phyloP scores from a whole-genome alignment of 30 jellyfish, hydroid and myxozoan genomes.

The Turritopsis dohrnii region DNA sequence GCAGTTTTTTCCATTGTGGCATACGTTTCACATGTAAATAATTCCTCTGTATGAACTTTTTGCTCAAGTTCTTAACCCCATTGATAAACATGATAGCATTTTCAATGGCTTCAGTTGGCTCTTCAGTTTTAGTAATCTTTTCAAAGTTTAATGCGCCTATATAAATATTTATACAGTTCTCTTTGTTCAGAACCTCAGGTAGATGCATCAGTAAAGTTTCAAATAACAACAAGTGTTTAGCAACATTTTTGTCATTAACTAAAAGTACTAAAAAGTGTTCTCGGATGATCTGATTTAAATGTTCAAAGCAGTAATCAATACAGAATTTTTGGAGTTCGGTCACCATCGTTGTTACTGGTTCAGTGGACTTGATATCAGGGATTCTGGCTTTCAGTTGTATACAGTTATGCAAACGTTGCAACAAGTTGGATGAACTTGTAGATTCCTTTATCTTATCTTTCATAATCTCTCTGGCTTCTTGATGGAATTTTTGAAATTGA shows the following conservation, averaged over 20 bases:
- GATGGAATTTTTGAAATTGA: not conserved
- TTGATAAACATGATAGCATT: not conserved
- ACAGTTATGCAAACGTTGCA: slow-evolving; percentile 16
- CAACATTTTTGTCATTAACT: slow-evolving; percentile 6
- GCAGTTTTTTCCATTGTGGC: slow-evolving; percentile 17
- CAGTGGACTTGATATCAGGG: slow-evolving; percentile 9
- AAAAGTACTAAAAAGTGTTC: not conserved
- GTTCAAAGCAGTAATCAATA: not conserved
- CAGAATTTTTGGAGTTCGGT: slow-evolving; percentile 1
- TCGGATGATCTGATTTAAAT: not conserved
- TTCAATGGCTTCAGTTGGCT: slow-evolving; percentile 15
- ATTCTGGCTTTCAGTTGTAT: not conserved
- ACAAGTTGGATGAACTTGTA: not conserved
- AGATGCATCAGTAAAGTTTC: not conserved
- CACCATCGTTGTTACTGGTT: not conserved
- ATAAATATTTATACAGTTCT: slow-evolving; percentile 4
- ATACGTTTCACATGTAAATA: not conserved
- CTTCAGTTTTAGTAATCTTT: not conserved
- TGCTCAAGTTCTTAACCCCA: not conserved
- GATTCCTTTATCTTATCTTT: slow-evolving; percentile 2
- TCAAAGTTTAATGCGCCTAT: not conserved
- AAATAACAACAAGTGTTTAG: not conserved
- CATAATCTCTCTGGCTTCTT: not conserved
- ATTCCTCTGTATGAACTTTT: not conserved
- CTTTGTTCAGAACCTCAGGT: not conserved